Conservation (phyloP, 2,888 invertebrate genomes). For the Heliconius cydno region DNA sequence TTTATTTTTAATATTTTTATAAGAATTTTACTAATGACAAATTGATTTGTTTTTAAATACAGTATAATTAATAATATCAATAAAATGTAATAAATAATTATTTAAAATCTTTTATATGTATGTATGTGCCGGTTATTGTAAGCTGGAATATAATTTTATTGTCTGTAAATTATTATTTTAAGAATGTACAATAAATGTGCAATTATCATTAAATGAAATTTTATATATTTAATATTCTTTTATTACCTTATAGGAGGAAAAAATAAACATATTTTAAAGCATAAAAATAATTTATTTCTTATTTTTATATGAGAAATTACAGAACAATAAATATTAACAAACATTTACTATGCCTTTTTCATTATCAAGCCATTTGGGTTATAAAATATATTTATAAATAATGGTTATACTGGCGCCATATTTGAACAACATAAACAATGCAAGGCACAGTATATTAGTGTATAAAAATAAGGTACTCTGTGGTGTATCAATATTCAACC, state of each 20-base stretch:
- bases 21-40: constrained; percentile 14
- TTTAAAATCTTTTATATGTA: constrained; percentile 2
- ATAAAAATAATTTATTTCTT: constrained; percentile 35
- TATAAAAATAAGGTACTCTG: constrained; percentile 24
- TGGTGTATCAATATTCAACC: constrained; percentile 1
- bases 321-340: constrained; percentile 24
- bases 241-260: background rate
- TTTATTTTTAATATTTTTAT: background rate
- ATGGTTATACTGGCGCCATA: constrained; percentile 56
- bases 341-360: constrained; percentile 2
- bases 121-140: constrained; percentile 5
- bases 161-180: constrained; percentile 27
- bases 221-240: background rate
- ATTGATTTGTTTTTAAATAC: background rate
- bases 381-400: background rate
- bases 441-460: constrained; percentile 54
- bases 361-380: background rate
- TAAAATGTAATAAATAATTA: constrained; percentile 13
- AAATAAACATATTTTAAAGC: background rate
- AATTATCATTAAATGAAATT: constrained; percentile 45
- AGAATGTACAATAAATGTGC: constrained; percentile 43
- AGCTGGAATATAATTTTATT: background rate
- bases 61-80: background rate
- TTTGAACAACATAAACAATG: constrained; percentile 55
- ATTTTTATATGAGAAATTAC: constrained; percentile 22